Conservation (phyloP, 2,113 vertebrate genomes). For the Nanorana parkeri region DNA sequence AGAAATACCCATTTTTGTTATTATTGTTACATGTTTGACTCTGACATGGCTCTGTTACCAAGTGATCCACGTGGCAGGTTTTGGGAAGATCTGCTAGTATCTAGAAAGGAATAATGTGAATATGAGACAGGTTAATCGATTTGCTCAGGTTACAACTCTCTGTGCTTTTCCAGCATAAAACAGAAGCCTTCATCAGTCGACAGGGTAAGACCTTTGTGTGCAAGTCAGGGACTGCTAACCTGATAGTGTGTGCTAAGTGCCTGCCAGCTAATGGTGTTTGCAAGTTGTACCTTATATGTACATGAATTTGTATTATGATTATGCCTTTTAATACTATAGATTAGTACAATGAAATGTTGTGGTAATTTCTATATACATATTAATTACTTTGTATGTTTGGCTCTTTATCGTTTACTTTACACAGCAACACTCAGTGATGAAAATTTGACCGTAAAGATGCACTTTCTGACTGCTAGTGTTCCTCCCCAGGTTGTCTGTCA, state of each 20-base stretch:
- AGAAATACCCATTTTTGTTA: no score
- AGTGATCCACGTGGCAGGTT: no score
- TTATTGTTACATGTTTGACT: no score
- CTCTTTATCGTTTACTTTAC: no score
- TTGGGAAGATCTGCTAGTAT: no score
- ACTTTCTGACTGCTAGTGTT: no score
- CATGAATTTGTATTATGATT: not conserved
- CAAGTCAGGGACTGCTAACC: not conserved
- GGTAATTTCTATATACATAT: not conserved
- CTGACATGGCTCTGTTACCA: no score
- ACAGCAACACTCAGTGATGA: no score
- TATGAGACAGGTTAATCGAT: not conserved
- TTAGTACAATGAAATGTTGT: not conserved
- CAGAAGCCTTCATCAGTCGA: not conserved
- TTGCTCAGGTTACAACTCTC: not conserved
- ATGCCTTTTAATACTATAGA: not conserved
- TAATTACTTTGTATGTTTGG: not conserved
- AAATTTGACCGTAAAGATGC: no score
- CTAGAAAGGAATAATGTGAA: no score
- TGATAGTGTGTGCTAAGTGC: not conserved
- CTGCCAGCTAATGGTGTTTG: not conserved
- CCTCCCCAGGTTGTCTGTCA: no score
- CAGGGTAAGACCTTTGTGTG: conserved; percentile 21
- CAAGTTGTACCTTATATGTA: not conserved
- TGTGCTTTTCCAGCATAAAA: conserved; percentile 41